Base-by-base conservation (phyloP, 2,113 vertebrate species). In the Hippotragus niger region DNA sequence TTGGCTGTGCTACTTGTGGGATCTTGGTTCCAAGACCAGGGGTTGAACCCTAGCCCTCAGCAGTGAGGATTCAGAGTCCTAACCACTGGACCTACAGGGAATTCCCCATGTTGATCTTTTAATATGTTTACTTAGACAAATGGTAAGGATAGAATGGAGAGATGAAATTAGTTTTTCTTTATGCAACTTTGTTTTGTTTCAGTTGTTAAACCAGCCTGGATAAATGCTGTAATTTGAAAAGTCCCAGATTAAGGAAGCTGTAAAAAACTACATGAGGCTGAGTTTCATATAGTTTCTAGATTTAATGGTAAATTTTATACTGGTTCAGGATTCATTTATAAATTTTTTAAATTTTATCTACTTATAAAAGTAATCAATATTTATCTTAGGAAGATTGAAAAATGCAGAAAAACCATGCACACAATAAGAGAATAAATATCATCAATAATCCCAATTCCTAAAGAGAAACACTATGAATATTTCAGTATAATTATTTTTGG, bases 271-370 rank as follows among this genome's bases (percentile, higher is more conserved):
- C 29, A 15, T 15, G 17, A 58, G 62, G 21, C 47, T 95, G n/a
- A 85, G 13, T 90, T 96, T 94, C 36, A 93, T 1, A 76, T 21
- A 58, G n/a, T 86, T 89, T 95, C 53, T 82, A 67, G n/a, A 85
- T 88, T 91, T 55, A 86, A 74, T 64, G 67, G 52, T 62, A 88
- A 86, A 80, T 67, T 82, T 76, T 53, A 84, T 58, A 60, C 43
- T 31, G 36, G 25, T 36, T 92, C 57, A 84, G 8, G 45, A 84
- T 67, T 94, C 57, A 92, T 94, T 76, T 58, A 7, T 76, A 95
- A 90, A 94, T 81, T 62, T 95, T 94, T 85, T 83, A 94, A 88
- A 88, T 87, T 52, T 74, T 55, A 52, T 64, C 52, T 91, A 82
- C 47, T 29, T 82, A 50, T 19, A 96, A 95, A 89, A 84, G 25